A percentile compares a stretch with the other conserved stretches of the same genome.
phyloP scores from a whole-genome alignment of 2,113 vertebrate genomes.

The Tapirus terrestris region DNA sequence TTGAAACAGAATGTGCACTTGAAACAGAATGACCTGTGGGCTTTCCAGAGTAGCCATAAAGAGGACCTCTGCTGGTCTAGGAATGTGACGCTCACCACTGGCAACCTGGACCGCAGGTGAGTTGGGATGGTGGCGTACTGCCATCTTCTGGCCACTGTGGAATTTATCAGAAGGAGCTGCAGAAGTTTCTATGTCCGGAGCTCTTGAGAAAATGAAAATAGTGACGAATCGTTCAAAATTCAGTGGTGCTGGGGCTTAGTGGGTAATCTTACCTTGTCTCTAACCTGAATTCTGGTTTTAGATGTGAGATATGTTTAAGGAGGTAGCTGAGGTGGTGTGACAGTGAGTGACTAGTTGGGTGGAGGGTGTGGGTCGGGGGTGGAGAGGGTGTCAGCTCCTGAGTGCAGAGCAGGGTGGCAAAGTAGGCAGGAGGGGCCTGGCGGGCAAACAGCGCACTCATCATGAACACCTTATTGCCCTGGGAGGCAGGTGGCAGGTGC shows the following conservation, averaged over 20 bases:
- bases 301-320: background rate
- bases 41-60: background rate
- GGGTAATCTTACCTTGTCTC: background rate
- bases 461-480: too few relatives aligned
- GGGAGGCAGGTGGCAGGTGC: background rate
- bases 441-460: too few relatives aligned
- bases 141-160: conserved; percentile 54
- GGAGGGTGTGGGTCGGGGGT: too few relatives aligned
- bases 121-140: background rate
- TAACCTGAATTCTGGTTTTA: background rate
- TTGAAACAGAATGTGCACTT: too few relatives aligned
- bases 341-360: background rate
- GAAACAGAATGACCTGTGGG: background rate
- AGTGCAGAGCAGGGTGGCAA: background rate
- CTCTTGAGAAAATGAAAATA: background rate
- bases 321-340: background rate
- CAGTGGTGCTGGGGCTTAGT: too few relatives aligned
- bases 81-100: background rate
- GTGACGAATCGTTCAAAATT: fast-evolving
- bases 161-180: background rate
- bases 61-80: background rate
- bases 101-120: background rate
- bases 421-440: background rate
- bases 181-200: background rate
- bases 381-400: background rate